phyloP scores from a whole-genome alignment of 2,113 vertebrate species.

The Lepus europaeus region DNA sequence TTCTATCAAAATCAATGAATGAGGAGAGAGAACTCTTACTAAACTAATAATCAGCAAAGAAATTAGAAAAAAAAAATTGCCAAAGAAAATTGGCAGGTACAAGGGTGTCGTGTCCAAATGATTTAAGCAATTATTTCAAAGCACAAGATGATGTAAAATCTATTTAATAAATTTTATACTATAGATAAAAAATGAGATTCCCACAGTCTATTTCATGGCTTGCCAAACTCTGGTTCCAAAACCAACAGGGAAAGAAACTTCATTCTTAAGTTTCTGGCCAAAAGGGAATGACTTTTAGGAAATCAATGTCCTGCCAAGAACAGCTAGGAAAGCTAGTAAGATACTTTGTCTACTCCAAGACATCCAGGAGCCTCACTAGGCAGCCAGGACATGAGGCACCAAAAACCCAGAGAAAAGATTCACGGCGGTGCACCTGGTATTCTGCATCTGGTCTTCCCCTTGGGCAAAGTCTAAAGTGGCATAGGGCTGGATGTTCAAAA shows the following conservation, averaged over 20 bases:
- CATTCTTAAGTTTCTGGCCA: neutral
- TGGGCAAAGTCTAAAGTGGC: neutral
- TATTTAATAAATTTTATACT: neutral
- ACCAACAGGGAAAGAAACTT: slow-evolving; percentile 32
- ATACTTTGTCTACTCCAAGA: neutral
- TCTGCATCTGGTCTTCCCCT: neutral
- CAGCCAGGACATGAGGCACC: neutral
- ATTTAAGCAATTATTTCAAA: neutral
- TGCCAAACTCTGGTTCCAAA: slow-evolving; percentile 34
- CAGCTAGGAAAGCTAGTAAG: neutral
- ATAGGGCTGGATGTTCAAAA: neutral
- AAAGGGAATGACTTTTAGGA: slow-evolving; percentile 50
- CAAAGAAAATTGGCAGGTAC: neutral
- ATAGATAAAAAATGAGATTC: neutral
- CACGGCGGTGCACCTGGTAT: neutral
- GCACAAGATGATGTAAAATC: neutral
- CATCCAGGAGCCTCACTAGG: neutral
- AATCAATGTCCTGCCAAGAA: slow-evolving; percentile 15
- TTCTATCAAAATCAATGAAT: neutral
- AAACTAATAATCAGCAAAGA: neutral
- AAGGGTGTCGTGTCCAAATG: neutral
- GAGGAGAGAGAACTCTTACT: neutral
- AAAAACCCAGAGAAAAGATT: neutral
- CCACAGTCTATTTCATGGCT: neutral
- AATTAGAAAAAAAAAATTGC: neutral